phyloP scores from a whole-genome alignment of 2,113 vertebrate genomes.

The Hippocampus barbouri region DNA sequence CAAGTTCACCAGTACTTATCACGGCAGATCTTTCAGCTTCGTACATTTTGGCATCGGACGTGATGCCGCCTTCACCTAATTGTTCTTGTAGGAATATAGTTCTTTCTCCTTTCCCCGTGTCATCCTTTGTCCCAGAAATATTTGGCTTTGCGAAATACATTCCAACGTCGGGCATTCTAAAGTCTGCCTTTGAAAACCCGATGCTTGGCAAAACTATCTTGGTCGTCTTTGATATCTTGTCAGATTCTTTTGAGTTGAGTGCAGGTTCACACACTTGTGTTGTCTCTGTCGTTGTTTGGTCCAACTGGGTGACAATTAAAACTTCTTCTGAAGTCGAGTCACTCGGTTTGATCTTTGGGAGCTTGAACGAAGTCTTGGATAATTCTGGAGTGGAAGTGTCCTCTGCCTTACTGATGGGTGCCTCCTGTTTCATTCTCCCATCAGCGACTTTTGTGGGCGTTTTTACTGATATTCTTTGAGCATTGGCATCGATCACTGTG shows the following conservation, averaged over 20 bases:
- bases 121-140: slow-evolving; percentile 20
- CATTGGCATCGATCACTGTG: slow-evolving; percentile 68
- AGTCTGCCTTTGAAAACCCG: slow-evolving; percentile 54
- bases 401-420: slow-evolving; percentile 25
- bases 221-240: slow-evolving; percentile 51
- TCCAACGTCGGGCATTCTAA: slow-evolving; percentile 50
- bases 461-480: slow-evolving; percentile 67
- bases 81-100: slow-evolving; percentile 31
- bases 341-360: slow-evolving; percentile 46
- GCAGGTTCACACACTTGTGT: slow-evolving; percentile 18
- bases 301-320: slow-evolving; percentile 36
- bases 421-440: slow-evolving; percentile 49
- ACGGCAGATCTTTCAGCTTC: slow-evolving; percentile 4
- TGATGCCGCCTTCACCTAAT: slow-evolving; percentile 6
- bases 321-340: slow-evolving; percentile 40
- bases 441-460: slow-evolving; percentile 60
- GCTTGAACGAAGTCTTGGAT: slow-evolving; percentile 46
- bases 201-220: slow-evolving; percentile 47
- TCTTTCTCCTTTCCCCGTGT: slow-evolving; percentile 21
- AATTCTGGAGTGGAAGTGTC: slow-evolving; percentile 37
- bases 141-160: slow-evolving; percentile 50
- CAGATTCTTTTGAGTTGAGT: slow-evolving; percentile 23
- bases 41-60: slow-evolving; percentile 29
- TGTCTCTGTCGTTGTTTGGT: slow-evolving; percentile 30
- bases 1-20: slow-evolving; percentile 1